A percentile compares a stretch with the other conserved stretches of the same genome.
phyloP scores from a whole-genome alignment of 2,888 invertebrate genomes.

The Pseudanteris insignis region DNA sequence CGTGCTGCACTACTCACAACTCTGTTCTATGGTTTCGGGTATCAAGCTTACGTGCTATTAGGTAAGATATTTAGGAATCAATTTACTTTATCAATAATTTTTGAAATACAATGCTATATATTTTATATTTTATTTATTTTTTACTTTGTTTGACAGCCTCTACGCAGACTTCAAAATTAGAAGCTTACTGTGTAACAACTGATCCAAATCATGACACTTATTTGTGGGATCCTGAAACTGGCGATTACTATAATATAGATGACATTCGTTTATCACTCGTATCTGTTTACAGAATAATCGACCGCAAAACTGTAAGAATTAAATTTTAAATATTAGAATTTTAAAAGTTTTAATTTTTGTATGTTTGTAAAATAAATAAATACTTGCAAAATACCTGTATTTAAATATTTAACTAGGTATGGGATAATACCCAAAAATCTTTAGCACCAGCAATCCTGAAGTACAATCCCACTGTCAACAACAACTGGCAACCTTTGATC shows the following conservation, averaged over 20 bases:
- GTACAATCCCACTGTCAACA: conserved; percentile 55
- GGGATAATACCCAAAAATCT: conserved; percentile 61
- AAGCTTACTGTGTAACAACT: conserved; percentile 59
- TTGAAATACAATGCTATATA: too few relatives aligned
- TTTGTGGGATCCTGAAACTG: conserved; percentile 63
- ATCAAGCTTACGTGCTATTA: conserved; percentile 58
- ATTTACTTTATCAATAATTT: too few relatives aligned
- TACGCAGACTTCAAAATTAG: conserved; percentile 60
- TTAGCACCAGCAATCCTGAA: conserved; percentile 54
- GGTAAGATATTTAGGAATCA: too few relatives aligned
- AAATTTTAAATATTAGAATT: too few relatives aligned
- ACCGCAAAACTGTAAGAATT: conserved; percentile 58
- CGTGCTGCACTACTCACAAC: conserved; percentile 59
- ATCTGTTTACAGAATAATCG: conserved; percentile 58
- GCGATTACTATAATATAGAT: conserved; percentile 55
- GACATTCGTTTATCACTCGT: conserved; percentile 60
- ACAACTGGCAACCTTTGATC: conserved; percentile 58
- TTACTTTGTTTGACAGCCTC: conserved; percentile 53
- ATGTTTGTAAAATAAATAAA: background rate
- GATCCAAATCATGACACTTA: conserved; percentile 49
- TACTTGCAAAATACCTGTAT: background rate
- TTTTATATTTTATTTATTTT: too few relatives aligned
- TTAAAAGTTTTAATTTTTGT: too few relatives aligned
- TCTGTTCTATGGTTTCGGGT: conserved; percentile 56
- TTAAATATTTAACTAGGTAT: conserved; percentile 52